A percentile compares a stretch with the other conserved stretches of the same genome.
These are phyloP conservation scores for Punctoribates punctum DNA, from an alignment of 2,888 invertebrate species.

Conservation along the genomic window DNA sequence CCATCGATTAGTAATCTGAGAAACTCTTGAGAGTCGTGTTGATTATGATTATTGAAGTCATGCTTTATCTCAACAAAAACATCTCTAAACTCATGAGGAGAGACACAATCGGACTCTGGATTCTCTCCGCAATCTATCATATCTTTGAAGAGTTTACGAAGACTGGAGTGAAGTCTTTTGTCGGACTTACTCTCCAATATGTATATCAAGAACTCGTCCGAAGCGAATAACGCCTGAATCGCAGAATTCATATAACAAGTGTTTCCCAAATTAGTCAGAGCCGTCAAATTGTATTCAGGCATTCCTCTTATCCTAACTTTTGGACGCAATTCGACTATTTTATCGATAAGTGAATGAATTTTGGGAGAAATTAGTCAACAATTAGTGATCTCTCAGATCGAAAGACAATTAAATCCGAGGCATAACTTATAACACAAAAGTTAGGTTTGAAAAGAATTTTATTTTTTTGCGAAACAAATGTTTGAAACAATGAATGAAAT, in stretches of 20 bases:
- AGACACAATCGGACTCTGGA: background rate
- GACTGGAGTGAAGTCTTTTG: background rate
- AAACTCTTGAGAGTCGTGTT: constrained; percentile 88
- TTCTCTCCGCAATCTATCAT: no score
- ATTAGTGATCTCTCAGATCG: no score
- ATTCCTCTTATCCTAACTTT: no score
- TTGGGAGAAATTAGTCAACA: no score
- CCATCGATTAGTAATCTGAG: constrained; percentile 80
- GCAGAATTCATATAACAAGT: background rate
- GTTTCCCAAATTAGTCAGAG: background rate
- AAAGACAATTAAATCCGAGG: no score
- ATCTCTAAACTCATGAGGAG: background rate
- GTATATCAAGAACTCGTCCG: background rate
- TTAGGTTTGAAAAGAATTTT: no score
- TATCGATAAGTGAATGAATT: no score
- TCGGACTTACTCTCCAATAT: background rate
- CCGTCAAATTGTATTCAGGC: background rate
- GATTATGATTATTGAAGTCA: no score
- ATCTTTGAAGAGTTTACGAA: background rate
- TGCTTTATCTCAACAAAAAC: background rate
- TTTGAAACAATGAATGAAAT: no score
- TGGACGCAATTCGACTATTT: no score
- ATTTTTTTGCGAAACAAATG: no score
- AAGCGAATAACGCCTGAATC: background rate
- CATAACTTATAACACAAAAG: no score